Conservation (phyloP, 2,888 invertebrate genomes). For the Cremastinae sp. region DNA sequence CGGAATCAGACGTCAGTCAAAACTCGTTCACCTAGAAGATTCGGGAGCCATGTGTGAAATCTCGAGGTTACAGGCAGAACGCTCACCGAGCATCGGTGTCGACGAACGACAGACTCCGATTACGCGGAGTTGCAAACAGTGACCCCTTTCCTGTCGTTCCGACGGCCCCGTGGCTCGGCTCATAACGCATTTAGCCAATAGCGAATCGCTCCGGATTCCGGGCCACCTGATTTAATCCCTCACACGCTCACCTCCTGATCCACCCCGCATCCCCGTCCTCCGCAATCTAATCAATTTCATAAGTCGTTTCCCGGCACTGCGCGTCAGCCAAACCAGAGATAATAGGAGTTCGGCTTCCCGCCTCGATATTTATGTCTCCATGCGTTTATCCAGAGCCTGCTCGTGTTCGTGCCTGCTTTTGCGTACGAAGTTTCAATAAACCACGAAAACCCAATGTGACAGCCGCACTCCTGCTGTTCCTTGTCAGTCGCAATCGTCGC, state of each 20-base stretch:
- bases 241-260: slow-evolving; percentile 25
- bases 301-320: slow-evolving; percentile 54
- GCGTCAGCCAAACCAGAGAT: slow-evolving; percentile 29
- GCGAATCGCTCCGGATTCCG: slow-evolving; percentile 14
- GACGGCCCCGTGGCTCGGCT: too few relatives aligned
- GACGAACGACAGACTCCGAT: slow-evolving; percentile 61
- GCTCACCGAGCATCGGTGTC: slow-evolving; percentile 47
- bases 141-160: slow-evolving; percentile 23
- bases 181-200: slow-evolving; percentile 51
- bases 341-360: slow-evolving; percentile 50
- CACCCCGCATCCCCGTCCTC: slow-evolving; percentile 3
- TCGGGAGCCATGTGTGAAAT: not conserved
- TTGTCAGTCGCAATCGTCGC: too few relatives aligned
- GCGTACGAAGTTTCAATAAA: not conserved
- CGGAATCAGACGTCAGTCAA: too few relatives aligned
- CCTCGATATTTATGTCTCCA: not conserved
- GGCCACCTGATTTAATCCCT: slow-evolving; percentile 2
- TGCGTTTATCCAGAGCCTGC: not conserved
- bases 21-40: too few relatives aligned
- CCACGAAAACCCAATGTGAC: not conserved
- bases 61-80: slow-evolving; percentile 47
- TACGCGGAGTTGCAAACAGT: slow-evolving; percentile 53
- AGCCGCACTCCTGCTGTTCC: slow-evolving; percentile 5
- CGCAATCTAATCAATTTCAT: slow-evolving; percentile 61
- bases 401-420: not conserved